A percentile compares a stretch with the other conserved stretches of the same genome.
These are phyloP conservation scores for Tokudaia tokunoshimensis DNA, from an alignment of 2,797 vertebrate species.

Conservation along the genomic window DNA sequence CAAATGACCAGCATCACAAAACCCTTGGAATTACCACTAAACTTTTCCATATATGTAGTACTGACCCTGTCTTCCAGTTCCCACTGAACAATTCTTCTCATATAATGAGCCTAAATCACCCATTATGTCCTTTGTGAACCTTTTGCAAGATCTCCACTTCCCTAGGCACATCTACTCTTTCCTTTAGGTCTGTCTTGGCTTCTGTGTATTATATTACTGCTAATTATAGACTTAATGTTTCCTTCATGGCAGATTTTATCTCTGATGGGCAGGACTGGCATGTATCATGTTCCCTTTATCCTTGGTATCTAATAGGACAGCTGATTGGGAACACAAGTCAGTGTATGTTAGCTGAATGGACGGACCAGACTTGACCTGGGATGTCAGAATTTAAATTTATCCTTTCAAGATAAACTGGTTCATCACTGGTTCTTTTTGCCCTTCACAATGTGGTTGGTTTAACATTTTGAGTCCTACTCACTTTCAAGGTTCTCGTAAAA, in stretches of 20 bases:
- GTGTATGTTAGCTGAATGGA: background rate
- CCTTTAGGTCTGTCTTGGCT: background rate
- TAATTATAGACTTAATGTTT: background rate
- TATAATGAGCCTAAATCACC: background rate
- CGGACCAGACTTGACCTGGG: background rate
- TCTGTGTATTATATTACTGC: background rate
- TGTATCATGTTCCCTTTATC: background rate
- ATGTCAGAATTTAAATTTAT: background rate
- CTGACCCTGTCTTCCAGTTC: background rate
- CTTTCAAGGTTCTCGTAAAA: constrained; percentile 26
- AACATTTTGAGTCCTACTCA: background rate
- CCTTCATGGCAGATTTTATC: background rate
- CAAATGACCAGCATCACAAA: background rate
- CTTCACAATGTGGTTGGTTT: background rate
- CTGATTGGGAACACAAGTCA: fast-evolving
- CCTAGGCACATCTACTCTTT: background rate
- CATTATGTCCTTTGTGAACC: background rate
- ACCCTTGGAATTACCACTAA: too few relatives aligned
- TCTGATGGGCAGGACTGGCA: background rate
- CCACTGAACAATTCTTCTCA: background rate
- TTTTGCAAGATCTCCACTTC: background rate
- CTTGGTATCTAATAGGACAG: background rate
- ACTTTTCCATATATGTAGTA: background rate
- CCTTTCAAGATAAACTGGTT: background rate
- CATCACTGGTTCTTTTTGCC: background rate